A percentile compares a stretch with the other conserved stretches of the same genome.
phyloP scores from a whole-genome alignment of 2,888 invertebrate species.

The Hybos culiciformis region DNA sequence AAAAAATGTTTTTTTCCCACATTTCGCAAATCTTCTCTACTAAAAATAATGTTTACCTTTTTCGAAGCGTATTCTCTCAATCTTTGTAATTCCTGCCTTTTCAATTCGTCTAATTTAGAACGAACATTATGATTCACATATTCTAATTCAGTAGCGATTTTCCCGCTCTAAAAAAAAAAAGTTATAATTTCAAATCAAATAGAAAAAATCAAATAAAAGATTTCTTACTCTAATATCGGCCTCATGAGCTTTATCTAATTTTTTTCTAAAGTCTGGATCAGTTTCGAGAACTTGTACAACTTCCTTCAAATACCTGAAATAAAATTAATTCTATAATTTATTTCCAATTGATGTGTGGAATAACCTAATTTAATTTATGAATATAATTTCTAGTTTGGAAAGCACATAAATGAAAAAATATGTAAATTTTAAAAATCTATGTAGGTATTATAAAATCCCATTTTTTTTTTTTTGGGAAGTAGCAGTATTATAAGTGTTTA shows the following conservation, averaged over 20 bases:
- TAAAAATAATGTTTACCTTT: slow-evolving; percentile 19
- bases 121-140: slow-evolving; percentile 80
- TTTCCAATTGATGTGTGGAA: too few species aligned
- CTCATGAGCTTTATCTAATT: slow-evolving; percentile 67
- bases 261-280: slow-evolving; percentile 69
- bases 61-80: slow-evolving; percentile 58
- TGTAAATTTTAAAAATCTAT: too few species aligned
- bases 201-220: slow-evolving; percentile 9
- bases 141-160: slow-evolving; percentile 81
- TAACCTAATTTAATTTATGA: too few species aligned
- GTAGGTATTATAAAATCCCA: too few species aligned
- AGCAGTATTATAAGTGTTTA: too few species aligned
- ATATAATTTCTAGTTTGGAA: too few species aligned
- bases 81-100: slow-evolving; percentile 73
- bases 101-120: slow-evolving; percentile 80
- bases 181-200: not conserved
- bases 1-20: slow-evolving; percentile 41
- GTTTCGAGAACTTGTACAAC: slow-evolving; percentile 81
- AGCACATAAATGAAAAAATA: too few species aligned
- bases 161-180: slow-evolving; percentile 54
- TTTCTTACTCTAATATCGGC: slow-evolving; percentile 62
- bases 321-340: too few species aligned
- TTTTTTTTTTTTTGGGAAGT: too few species aligned
- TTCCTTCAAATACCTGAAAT: slow-evolving; percentile 80
- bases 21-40: slow-evolving; percentile 57